These are phyloP conservation scores for Erethizon dorsatum DNA, from an alignment of 2,797 vertebrate species.

Conservation along the genomic window DNA sequence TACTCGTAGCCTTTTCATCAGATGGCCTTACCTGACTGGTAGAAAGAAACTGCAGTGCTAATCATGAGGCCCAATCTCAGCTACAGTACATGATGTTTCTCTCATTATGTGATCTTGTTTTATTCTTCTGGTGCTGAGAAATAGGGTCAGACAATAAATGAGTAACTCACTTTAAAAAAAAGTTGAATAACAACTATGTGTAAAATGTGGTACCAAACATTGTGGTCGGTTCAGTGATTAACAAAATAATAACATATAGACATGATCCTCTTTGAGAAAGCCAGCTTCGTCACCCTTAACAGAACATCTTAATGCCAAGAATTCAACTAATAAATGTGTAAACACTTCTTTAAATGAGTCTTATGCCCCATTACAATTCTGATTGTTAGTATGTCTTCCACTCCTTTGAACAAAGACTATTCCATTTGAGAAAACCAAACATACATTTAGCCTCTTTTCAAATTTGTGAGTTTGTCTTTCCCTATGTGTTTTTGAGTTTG, in stretches of 20 bases:
- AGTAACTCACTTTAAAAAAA: neutral
- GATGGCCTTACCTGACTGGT: neutral
- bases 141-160: neutral
- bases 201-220: neutral
- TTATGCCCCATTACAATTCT: neutral
- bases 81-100: neutral
- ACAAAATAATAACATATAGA: neutral
- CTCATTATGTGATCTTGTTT: neutral
- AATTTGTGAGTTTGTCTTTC: slow-evolving; percentile 15
- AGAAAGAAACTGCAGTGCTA: neutral
- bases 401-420: neutral
- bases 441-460: neutral
- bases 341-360: neutral
- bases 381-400: neutral
- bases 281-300: neutral
- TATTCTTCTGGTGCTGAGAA: neutral
- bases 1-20: neutral
- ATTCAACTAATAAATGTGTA: neutral
- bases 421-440: neutral
- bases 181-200: neutral
- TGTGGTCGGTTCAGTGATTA: neutral
- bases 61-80: neutral
- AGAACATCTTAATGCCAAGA: neutral
- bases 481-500: neutral
- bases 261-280: neutral